Percentiles rank a stretch among this genome's conserved stretches.
Evolutionary conservation across 2,797 vertebrate genomes (phyloP).

Genomic region (Bradypodion ventrale): DNA sequence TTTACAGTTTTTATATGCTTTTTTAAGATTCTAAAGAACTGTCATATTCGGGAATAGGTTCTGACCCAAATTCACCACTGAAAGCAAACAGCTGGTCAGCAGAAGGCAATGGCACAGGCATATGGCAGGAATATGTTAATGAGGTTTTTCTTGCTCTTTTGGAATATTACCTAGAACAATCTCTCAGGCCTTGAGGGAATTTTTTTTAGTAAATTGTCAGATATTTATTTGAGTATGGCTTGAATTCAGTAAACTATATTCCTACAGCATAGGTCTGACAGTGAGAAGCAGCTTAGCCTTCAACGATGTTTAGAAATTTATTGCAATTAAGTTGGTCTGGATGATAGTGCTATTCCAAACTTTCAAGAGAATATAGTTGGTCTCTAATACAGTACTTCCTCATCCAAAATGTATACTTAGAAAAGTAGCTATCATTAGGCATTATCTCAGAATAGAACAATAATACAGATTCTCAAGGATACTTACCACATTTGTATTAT

Average conservation of each 20-base stretch:
- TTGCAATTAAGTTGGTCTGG: neutral
- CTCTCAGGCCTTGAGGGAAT: neutral
- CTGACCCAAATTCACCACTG: conserved; percentile 10
- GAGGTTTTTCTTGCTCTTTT: conserved; percentile 3
- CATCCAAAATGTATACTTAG: neutral
- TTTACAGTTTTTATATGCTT: neutral
- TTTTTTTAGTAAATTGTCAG: neutral
- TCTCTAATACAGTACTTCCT: neutral
- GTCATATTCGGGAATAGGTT: conserved; percentile 16
- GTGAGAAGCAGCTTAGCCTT: neutral
- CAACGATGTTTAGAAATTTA: neutral
- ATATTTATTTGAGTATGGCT: conserved; percentile 6
- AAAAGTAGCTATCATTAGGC: fast-evolving
- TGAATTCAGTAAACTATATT: neutral
- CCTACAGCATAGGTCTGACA: neutral
- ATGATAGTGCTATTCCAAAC: neutral
- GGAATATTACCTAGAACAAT: conserved; percentile 19
- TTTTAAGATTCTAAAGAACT: neutral
- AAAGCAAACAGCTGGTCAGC: conserved; percentile 35
- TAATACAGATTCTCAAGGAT: neutral
- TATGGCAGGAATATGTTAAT: conserved; percentile 12
- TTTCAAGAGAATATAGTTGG: neutral
- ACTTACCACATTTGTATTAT: neutral
- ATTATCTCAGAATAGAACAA: neutral
- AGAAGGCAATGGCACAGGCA: conserved; percentile 25